These are phyloP conservation scores for Anthoptus insignis DNA, from an alignment of 2,888 invertebrate genomes.

Conservation along the genomic window DNA sequence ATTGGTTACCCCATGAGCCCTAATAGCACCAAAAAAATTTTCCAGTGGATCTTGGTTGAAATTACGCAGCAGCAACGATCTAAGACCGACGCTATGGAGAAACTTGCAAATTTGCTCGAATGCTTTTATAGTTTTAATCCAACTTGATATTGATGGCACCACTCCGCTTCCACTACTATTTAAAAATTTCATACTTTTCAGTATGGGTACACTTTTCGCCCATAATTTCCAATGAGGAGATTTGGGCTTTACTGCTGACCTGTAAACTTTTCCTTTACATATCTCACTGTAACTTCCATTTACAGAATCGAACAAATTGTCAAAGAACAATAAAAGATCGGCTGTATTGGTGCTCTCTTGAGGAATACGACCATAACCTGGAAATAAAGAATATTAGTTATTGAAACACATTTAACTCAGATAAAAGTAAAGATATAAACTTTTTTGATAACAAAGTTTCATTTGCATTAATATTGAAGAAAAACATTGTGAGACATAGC, in stretches of 20 bases:
- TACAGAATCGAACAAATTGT: conserved; percentile 41
- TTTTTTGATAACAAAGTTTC: no score
- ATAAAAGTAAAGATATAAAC: no score
- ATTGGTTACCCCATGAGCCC: conserved; percentile 42
- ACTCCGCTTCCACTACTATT: conserved; percentile 14
- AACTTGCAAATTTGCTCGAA: conserved; percentile 26
- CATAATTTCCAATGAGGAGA: conserved; percentile 39
- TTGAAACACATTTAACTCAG: no score
- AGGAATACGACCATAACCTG: no score
- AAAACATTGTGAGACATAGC: no score
- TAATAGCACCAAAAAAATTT: conserved; percentile 43
- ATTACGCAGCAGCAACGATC: conserved; percentile 39
- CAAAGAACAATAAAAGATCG: conserved; percentile 37
- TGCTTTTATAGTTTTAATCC: conserved; percentile 42
- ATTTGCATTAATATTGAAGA: no score
- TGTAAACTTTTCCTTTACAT: conserved; percentile 14
- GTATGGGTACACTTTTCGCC: conserved; percentile 31
- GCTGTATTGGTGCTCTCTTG: no score
- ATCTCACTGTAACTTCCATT: conserved; percentile 20
- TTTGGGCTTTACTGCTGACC: conserved; percentile 32
- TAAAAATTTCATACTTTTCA: conserved; percentile 42
- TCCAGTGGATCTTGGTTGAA: conserved; percentile 42
- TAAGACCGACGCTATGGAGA: conserved; percentile 16
- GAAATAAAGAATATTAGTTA: no score
- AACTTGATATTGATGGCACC: conserved; percentile 43